A percentile compares a stretch with the other conserved stretches of the same genome.
Conservation (phyloP, 1,140 invertebrate genomes). For the Berghia stephanieae region DNA sequence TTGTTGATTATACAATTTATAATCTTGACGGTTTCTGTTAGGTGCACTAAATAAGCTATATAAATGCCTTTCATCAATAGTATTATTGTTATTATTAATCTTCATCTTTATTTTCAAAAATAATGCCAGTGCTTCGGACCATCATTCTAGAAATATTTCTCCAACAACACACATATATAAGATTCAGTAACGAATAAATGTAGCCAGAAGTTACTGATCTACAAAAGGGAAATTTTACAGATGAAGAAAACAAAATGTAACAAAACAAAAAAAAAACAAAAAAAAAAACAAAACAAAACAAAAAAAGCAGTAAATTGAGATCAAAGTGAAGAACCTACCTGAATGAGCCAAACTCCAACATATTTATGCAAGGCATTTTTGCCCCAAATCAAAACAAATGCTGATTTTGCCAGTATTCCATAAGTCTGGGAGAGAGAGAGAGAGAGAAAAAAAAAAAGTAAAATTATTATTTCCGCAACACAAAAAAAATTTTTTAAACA, state of each 20-base stretch:
- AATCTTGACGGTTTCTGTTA: too few relatives aligned
- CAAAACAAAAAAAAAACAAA: neutral
- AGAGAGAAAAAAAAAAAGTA: constrained; percentile 13
- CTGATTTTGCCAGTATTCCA: constrained; percentile 74
- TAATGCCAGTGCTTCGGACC: too few relatives aligned
- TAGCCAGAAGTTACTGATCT: neutral
- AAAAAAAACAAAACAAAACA: neutral
- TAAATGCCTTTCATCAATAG: too few relatives aligned
- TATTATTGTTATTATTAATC: too few relatives aligned
- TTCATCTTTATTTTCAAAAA: too few relatives aligned
- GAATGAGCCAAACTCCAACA: constrained; percentile 88
- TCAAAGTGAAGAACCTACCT: constrained; percentile 69
- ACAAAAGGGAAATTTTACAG: neutral
- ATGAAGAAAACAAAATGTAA: neutral
- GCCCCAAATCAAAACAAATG: constrained; percentile 83
- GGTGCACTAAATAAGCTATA: too few relatives aligned
- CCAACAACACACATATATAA: neutral
- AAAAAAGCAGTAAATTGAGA: neutral
- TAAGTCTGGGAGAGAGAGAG: constrained; percentile 64
- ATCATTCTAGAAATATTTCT: neutral
- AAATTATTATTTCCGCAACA: too few relatives aligned
- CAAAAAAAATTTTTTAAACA: too few relatives aligned
- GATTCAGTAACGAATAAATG: neutral
- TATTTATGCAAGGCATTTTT: constrained; percentile 89
- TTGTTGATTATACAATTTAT: too few relatives aligned